Evolutionary conservation across 2,113 vertebrate genomes (phyloP).

Genomic region (Hydrolagus affinis): DNA sequence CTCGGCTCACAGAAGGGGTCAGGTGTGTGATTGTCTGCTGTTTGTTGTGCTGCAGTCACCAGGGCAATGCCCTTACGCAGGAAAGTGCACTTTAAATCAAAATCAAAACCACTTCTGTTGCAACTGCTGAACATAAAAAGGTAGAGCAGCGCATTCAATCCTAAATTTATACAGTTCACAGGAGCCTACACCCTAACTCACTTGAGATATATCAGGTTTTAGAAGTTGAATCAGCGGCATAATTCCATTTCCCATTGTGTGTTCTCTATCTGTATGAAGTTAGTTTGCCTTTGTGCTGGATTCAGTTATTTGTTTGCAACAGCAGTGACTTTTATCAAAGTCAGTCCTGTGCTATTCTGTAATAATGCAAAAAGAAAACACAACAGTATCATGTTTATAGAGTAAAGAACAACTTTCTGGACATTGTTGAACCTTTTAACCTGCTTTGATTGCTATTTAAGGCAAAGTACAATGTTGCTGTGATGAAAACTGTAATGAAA

Average conservation of each 20-base stretch:
- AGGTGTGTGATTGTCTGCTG: neutral
- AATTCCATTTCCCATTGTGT: neutral
- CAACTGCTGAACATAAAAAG: no score
- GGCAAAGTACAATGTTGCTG: neutral
- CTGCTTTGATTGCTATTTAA: neutral
- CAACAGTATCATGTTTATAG: neutral
- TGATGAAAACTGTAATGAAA: neutral
- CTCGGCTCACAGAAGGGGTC: neutral
- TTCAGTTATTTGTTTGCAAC: neutral
- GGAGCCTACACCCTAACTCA: neutral
- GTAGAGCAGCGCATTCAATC: neutral
- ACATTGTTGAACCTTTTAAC: neutral
- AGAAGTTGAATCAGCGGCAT: neutral
- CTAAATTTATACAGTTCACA: neutral
- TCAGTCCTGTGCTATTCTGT: neutral
- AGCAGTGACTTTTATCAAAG: constrained; percentile 5
- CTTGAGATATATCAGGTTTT: neutral
- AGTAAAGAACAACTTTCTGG: neutral
- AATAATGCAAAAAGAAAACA: neutral
- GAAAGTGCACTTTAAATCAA: neutral
- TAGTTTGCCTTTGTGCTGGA: neutral
- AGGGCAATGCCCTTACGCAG: no score
- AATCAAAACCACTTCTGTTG: neutral
- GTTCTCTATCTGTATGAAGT: neutral
- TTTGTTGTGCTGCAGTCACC: no score